Conservation (phyloP, 2,113 vertebrate genomes). For the Danionella cerebrum region DNA sequence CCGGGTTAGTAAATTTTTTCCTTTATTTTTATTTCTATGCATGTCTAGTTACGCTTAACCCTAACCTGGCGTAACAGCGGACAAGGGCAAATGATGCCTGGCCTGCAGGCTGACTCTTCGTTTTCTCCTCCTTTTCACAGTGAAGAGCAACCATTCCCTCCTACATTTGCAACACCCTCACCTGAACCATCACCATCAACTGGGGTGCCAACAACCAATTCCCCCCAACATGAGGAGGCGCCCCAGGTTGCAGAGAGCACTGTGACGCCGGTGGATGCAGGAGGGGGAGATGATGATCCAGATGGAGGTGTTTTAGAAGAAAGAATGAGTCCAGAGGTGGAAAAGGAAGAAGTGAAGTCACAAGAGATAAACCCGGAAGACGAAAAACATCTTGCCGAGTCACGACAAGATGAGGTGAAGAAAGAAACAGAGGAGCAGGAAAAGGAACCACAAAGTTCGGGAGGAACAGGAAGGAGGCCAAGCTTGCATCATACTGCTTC, state of each 20-base stretch:
- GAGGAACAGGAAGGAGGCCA: slow-evolving; percentile 73
- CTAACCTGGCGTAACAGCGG: slow-evolving; percentile 56
- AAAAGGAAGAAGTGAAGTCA: slow-evolving; percentile 35
- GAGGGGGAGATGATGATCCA: slow-evolving; percentile 29
- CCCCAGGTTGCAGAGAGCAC: slow-evolving; percentile 27
- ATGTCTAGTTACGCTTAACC: slow-evolving; percentile 51
- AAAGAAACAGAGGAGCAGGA: slow-evolving; percentile 33
- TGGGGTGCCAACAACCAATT: background rate
- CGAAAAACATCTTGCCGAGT: background rate
- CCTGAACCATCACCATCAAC: background rate
- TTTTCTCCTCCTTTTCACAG: slow-evolving; percentile 76
- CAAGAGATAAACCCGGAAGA: slow-evolving; percentile 32
- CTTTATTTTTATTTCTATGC: too few species aligned
- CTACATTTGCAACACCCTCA: background rate
- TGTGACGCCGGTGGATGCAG: slow-evolving; percentile 40
- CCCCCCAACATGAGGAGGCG: background rate
- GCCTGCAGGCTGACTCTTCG: slow-evolving; percentile 63
- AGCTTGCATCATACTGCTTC: slow-evolving; percentile 85
- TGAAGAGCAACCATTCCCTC: slow-evolving; percentile 61
- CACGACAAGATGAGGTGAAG: slow-evolving; percentile 8
- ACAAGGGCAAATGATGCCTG: slow-evolving; percentile 59
- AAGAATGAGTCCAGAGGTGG: background rate
- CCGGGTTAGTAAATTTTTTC: too few species aligned
- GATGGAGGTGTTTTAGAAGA: slow-evolving; percentile 11
- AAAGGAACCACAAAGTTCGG: slow-evolving; percentile 52